phyloP scores from a whole-genome alignment of 2,888 invertebrate species.

The Hololepta plana region DNA sequence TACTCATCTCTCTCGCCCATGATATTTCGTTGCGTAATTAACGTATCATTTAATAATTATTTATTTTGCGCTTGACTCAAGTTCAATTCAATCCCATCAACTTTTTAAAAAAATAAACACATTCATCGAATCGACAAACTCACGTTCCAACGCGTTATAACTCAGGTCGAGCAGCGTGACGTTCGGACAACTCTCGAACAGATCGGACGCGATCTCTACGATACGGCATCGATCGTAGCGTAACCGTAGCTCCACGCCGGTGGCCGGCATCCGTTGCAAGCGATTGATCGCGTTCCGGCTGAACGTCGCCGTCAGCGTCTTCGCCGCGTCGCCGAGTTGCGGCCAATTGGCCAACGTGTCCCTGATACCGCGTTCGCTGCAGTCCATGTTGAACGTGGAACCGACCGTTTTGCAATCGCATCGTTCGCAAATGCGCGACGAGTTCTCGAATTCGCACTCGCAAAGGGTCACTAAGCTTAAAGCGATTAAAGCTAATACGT shows the following conservation, averaged over 20 bases:
- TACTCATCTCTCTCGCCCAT: too few relatives aligned
- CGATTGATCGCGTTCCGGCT: slow-evolving; percentile 34
- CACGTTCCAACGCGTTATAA: slow-evolving; percentile 35
- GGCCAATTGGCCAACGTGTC: slow-evolving; percentile 25
- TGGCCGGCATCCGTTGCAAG: slow-evolving; percentile 28
- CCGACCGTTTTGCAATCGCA: slow-evolving; percentile 9
- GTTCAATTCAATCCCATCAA: too few relatives aligned
- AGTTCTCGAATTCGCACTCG: slow-evolving; percentile 6
- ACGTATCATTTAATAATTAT: too few relatives aligned
- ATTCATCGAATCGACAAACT: too few relatives aligned
- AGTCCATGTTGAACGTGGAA: slow-evolving; percentile 18
- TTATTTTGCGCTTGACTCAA: too few relatives aligned
- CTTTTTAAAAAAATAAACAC: slow-evolving; percentile 1
- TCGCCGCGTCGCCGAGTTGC: slow-evolving; percentile 11
- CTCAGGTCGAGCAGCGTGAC: slow-evolving; percentile 38
- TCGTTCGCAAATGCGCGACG: slow-evolving; percentile 4
- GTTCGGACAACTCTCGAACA: slow-evolving; percentile 31
- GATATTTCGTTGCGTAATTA: too few relatives aligned
- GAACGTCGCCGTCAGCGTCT: slow-evolving; percentile 34
- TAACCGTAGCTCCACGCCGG: slow-evolving; percentile 30
- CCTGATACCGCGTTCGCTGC: slow-evolving; percentile 14
- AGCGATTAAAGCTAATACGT: slow-evolving; percentile 1
- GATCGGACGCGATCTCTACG: slow-evolving; percentile 30
- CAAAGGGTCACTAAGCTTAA: background rate
- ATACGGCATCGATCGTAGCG: slow-evolving; percentile 35